Conservation (phyloP, 2,113 vertebrate species). For the Lethenteron camtschaticum region DNA sequence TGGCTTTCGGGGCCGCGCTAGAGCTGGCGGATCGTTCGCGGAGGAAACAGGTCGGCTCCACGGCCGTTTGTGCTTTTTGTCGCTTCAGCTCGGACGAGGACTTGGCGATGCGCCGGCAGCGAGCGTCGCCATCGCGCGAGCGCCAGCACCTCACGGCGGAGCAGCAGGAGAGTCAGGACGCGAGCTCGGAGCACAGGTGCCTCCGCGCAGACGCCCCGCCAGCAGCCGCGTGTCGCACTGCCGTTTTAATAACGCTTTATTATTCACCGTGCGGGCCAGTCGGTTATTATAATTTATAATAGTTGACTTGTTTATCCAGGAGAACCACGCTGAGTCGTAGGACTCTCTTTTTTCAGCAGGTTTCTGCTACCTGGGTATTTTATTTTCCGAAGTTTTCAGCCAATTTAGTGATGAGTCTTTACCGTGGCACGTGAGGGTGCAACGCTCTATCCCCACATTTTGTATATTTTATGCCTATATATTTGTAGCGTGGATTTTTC, state of each 20-base stretch:
- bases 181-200: slow-evolving; percentile 73
- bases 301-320: no score
- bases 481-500: no score
- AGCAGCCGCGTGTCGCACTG: neutral
- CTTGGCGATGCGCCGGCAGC: slow-evolving; percentile 37
- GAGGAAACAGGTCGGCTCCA: no score
- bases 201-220: neutral
- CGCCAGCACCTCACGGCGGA: slow-evolving; percentile 45
- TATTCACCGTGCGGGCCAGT: neutral
- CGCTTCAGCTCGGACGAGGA: slow-evolving; percentile 51
- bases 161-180: slow-evolving; percentile 69
- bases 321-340: no score
- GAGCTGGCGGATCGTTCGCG: no score
- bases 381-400: neutral
- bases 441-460: no score
- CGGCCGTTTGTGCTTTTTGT: neutral
- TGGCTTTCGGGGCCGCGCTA: no score
- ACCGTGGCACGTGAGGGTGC: no score
- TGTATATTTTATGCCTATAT: no score
- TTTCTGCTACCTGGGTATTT: slow-evolving; percentile 5
- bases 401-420: no score
- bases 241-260: neutral
- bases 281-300: neutral
- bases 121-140: slow-evolving; percentile 51
- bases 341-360: neutral